Base-by-base conservation (phyloP, 2,113 vertebrate genomes). In the Ageneiosus marmoratus region DNA sequence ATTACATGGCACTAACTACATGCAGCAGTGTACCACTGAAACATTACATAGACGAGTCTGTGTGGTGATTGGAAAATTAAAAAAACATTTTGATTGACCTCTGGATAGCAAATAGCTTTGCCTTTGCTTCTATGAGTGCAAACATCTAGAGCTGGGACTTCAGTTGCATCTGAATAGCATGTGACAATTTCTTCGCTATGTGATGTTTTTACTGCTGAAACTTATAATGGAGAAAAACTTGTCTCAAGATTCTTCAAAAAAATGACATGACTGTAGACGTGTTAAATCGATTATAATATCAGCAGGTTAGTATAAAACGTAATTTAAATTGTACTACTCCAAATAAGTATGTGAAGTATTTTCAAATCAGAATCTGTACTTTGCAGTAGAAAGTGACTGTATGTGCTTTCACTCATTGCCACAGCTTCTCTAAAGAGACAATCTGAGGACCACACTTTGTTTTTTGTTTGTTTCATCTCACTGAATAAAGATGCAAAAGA, bases 341-440 rank as follows among this genome's bases (percentile, higher is more conserved):
- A 51, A 37, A 16, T 22, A 8, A 29, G 41, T 24, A 67, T 34
- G 60, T 63, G 18, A 13, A 69, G 55, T 55, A 37, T 70, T 15
- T 55, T n/a, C n/a, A 2, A 41, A 2, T 5, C 37, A 3, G 37
- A 3, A 41, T 62, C 6, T 63, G 7, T 29, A 60, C 53, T 48
- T 22, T 79, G 60, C 55, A 18, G 37, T 48, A 72, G 44, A 80
- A 34, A n/a, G n/a, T 50, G 20, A 32, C 27, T 46, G 44, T 82
- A 75, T 48, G 48, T 75, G 29, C 72, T 63, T 75, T 82, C 70
- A 60, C 27, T 46, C 41, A 74, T 60, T 53, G 56, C 55, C 44
- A 37, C 50, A 5, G 12, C 29, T 16, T 82, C 69, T 74, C 44
- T n/a, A n/a, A 82, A 75, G 37, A 73, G 46, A 63, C 77, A 79